Conservation (phyloP, 2,113 vertebrate species). For the Castor canadensis region DNA sequence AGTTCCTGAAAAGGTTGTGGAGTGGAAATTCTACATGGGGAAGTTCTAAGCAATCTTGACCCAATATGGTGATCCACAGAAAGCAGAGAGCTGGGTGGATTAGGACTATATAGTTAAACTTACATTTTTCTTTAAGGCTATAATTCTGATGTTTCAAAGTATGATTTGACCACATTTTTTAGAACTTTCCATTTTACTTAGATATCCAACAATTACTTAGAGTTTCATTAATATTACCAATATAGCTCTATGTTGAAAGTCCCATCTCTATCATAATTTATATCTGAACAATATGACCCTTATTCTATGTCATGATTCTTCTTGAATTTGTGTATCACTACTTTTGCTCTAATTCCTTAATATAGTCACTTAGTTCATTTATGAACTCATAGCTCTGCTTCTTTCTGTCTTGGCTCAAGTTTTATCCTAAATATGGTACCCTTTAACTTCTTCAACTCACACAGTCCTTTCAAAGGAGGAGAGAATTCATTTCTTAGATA, state of each 20-base stretch:
- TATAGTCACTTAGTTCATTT: neutral
- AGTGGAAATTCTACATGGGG: neutral
- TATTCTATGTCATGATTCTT: neutral
- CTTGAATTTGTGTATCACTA: neutral
- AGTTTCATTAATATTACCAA: neutral
- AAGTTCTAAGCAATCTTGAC: neutral
- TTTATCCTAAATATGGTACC: neutral
- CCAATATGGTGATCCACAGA: neutral
- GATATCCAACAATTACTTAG: neutral
- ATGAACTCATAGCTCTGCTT: neutral
- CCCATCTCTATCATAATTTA: neutral
- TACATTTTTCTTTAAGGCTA: neutral
- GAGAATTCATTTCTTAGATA: neutral
- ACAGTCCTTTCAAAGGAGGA: neutral
- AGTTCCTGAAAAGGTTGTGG: neutral
- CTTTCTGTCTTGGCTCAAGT: neutral
- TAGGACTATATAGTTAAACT: neutral
- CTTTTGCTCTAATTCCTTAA: neutral
- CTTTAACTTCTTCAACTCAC: neutral
- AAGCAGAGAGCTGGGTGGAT: neutral
- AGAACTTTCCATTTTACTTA: neutral
- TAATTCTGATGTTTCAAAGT: neutral
- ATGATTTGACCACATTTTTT: neutral
- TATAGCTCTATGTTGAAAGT: neutral
- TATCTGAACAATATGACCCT: neutral